A percentile compares a stretch with the other conserved stretches of the same genome.
Conservation (phyloP, 2,888 invertebrate genomes). For the Choreutis nemorana region DNA sequence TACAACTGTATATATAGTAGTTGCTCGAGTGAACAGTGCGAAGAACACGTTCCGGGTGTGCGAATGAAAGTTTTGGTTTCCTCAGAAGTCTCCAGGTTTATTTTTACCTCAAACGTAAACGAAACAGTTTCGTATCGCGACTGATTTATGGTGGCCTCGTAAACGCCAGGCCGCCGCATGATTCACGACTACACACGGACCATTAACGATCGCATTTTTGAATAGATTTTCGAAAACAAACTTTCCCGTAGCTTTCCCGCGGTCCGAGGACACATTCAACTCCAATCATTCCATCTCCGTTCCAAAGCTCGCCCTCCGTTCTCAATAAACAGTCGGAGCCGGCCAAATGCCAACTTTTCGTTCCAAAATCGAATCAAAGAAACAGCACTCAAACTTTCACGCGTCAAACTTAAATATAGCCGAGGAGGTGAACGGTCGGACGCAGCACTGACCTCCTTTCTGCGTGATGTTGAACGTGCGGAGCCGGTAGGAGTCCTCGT, state of each 20-base stretch:
- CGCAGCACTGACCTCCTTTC: conserved; percentile 77
- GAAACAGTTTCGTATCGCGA: conserved; percentile 26
- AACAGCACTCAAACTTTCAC: conserved; percentile 31
- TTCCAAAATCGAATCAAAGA: conserved; percentile 34
- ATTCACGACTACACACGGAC: conserved; percentile 37
- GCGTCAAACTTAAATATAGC: conserved; percentile 13
- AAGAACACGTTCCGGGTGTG: conserved; percentile 3
- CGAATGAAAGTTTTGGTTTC: conserved; percentile 1
- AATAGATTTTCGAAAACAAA: conserved; percentile 18
- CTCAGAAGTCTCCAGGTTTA: conserved; percentile 18
- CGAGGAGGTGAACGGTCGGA: conserved; percentile 44
- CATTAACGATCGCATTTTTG: conserved; percentile 31
- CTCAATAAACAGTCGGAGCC: conserved; percentile 11
- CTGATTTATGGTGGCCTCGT: conserved; percentile 44
- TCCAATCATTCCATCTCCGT: background rate
- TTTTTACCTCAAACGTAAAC: conserved; percentile 47
- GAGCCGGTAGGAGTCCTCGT: conserved; percentile 89
- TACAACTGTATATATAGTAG: too few species aligned
- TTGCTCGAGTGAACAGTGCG: too few species aligned
- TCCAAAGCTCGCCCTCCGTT: conserved; percentile 4
- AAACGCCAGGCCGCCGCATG: conserved; percentile 30
- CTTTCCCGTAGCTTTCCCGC: conserved; percentile 8
- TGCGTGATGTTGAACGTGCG: conserved; percentile 92
- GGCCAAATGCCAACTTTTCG: conserved; percentile 44
- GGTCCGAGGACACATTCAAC: conserved; percentile 11